phyloP scores from a whole-genome alignment of 2,113 vertebrate genomes.

The Microtus montanus region DNA sequence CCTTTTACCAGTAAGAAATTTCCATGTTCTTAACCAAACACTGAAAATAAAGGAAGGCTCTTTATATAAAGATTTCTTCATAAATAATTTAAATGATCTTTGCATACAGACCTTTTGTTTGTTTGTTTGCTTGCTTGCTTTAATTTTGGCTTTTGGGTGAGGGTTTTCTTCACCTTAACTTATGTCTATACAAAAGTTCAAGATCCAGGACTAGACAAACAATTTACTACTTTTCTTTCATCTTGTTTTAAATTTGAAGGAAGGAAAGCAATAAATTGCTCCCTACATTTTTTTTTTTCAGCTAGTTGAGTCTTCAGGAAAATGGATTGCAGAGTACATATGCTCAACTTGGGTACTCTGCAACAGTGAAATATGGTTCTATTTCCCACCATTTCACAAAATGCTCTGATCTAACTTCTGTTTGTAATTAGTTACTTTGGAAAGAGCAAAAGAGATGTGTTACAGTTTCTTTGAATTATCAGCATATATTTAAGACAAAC shows the following conservation, averaged over 20 bases:
- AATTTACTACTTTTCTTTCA: neutral
- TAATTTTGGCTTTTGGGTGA: neutral
- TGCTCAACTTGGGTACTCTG: conserved; percentile 24
- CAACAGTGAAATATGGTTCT: conserved; percentile 42
- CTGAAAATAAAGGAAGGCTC: neutral
- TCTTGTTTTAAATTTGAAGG: conserved; percentile 26
- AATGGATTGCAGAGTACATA: conserved; percentile 5
- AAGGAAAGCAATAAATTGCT: conserved; percentile 42
- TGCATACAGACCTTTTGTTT: neutral
- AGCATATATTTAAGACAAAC: conserved; percentile 64
- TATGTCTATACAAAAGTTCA: conserved; percentile 47
- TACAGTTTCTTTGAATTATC: conserved; percentile 61
- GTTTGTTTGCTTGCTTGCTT: neutral
- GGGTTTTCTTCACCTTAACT: neutral
- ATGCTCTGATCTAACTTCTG: neutral
- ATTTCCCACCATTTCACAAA: conserved; percentile 58
- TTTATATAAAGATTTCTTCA: neutral
- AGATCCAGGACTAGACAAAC: neutral
- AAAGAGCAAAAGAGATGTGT: conserved; percentile 62
- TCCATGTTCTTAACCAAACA: neutral
- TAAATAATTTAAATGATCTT: conserved; percentile 34
- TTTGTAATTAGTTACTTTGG: conserved; percentile 71
- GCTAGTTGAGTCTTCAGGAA: conserved; percentile 44
- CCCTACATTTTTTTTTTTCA: conserved; percentile 64
- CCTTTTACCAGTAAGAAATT: conserved; percentile 35